Evolutionary conservation across 2,797 vertebrate genomes (phyloP).

Genomic region (Odontamblyopus lacepedii): DNA sequence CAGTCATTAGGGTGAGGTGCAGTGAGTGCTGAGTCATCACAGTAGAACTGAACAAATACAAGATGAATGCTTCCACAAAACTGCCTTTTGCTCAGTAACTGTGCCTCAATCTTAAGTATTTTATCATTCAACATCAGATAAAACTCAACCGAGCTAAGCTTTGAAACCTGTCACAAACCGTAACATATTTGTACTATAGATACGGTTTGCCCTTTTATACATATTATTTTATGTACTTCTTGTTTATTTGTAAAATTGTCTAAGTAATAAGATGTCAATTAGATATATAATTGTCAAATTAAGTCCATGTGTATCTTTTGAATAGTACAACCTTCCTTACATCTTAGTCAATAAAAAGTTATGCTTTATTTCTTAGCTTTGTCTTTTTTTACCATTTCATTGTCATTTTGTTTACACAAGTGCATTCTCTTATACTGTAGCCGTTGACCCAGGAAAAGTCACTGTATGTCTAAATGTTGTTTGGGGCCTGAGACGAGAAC

Average conservation of each 20-base stretch:
- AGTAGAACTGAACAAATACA: background rate
- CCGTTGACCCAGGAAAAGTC: conserved; percentile 25
- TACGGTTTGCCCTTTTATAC: conserved; percentile 34
- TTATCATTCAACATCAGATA: conserved; percentile 25
- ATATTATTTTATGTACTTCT: conserved; percentile 8
- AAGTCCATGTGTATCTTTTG: conserved; percentile 31
- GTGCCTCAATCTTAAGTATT: conserved; percentile 51
- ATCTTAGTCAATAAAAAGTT: conserved; percentile 60
- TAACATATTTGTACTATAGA: conserved; percentile 49
- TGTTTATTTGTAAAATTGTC: background rate
- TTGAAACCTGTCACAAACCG: conserved; percentile 24
- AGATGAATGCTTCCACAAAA: conserved; percentile 36
- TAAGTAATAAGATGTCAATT: conserved; percentile 4
- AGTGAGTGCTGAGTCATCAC: background rate
- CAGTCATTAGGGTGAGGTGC: background rate
- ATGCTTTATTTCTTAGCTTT: conserved; percentile 34
- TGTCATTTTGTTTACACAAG: conserved; percentile 7
- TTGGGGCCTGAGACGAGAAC: conserved; percentile 22
- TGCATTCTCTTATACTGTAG: conserved; percentile 3
- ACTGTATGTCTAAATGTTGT: conserved; percentile 17
- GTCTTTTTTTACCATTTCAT: conserved; percentile 2
- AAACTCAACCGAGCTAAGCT: conserved; percentile 23
- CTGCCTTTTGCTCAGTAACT: conserved; percentile 44
- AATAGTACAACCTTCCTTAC: conserved; percentile 31
- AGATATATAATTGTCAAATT: background rate